Evolutionary conservation across 2,797 vertebrate genomes (phyloP).

Genomic region (Synanceia verrucosa): DNA sequence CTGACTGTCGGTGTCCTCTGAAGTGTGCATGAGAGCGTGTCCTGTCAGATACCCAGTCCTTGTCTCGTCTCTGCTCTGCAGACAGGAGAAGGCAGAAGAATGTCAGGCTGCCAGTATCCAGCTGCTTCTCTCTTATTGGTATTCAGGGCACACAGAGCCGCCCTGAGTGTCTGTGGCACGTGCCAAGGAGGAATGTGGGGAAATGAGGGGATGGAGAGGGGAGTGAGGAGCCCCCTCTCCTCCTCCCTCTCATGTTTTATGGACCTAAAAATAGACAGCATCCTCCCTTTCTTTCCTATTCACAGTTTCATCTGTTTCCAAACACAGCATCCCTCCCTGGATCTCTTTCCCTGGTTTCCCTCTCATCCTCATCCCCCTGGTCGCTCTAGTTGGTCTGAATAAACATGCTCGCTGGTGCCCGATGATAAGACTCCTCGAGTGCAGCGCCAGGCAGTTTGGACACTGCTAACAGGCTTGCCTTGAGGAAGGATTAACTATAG

Average conservation of each 20-base stretch:
- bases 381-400: conserved; percentile 52
- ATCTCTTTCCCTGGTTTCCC: conserved; percentile 39
- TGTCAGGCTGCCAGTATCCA: conserved; percentile 76
- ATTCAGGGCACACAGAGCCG: conserved; percentile 69
- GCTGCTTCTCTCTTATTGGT: conserved; percentile 77
- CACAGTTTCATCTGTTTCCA: conserved; percentile 63
- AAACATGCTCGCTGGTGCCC: conserved; percentile 63
- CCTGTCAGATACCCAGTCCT: conserved; percentile 62
- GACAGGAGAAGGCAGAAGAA: conserved; percentile 73
- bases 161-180: conserved; percentile 74
- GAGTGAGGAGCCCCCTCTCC: conserved; percentile 36
- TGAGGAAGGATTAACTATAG: conserved; percentile 54
- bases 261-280: conserved; percentile 77
- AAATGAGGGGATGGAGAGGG: conserved; percentile 59
- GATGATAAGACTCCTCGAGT: conserved; percentile 60
- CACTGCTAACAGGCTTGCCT: conserved; percentile 34
- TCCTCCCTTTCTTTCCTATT: conserved; percentile 69
- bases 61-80: conserved; percentile 59
- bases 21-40: conserved; percentile 51
- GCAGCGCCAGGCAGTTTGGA: conserved; percentile 57
- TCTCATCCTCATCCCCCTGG: conserved; percentile 25
- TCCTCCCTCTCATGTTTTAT: conserved; percentile 65
- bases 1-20: conserved; percentile 54
- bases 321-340: conserved; percentile 33
- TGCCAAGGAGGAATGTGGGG: conserved; percentile 77